These are phyloP conservation scores for Drosophila nr. perissopoda DNA, from an alignment of 2,888 invertebrate genomes.

Conservation along the genomic window DNA sequence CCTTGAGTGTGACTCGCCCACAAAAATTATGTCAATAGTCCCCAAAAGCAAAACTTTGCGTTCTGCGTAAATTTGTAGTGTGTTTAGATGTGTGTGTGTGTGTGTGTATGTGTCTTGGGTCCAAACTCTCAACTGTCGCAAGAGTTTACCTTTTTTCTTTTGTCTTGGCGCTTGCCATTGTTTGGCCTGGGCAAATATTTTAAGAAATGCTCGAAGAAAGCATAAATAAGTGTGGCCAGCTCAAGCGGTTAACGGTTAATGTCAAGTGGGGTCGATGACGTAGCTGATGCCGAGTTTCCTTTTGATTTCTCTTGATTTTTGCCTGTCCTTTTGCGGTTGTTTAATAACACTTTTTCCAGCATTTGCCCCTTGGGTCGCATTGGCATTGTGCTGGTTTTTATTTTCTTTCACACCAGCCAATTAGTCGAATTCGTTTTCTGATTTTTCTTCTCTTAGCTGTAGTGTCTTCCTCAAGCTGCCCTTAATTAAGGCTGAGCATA, in stretches of 20 bases:
- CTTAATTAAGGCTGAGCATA: conserved; percentile 69
- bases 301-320: conserved; percentile 60
- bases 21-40: conserved; percentile 80
- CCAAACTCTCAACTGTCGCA: conserved; percentile 27
- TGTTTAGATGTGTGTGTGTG: conserved; percentile 11
- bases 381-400: conserved; percentile 34
- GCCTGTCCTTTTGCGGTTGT: conserved; percentile 56
- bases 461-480: conserved; percentile 27
- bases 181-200: conserved; percentile 69
- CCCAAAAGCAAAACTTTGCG: conserved; percentile 41
- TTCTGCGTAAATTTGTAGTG: conserved; percentile 33
- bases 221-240: conserved; percentile 59
- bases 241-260: conserved; percentile 56
- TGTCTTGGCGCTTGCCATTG: conserved; percentile 51
- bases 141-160: conserved; percentile 44
- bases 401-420: conserved; percentile 64
- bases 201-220: conserved; percentile 73
- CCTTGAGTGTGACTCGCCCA: conserved; percentile 74
- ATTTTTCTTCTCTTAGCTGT: conserved; percentile 9
- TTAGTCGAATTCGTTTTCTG: conserved; percentile 52
- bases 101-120: conserved; percentile 17
- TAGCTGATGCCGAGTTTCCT: conserved; percentile 31
- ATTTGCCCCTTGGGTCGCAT: conserved; percentile 25
- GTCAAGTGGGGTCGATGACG: conserved; percentile 71
- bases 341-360: conserved; percentile 52